Conservation (phyloP, 1,140 invertebrate genomes). For the Lineus longissimus region DNA sequence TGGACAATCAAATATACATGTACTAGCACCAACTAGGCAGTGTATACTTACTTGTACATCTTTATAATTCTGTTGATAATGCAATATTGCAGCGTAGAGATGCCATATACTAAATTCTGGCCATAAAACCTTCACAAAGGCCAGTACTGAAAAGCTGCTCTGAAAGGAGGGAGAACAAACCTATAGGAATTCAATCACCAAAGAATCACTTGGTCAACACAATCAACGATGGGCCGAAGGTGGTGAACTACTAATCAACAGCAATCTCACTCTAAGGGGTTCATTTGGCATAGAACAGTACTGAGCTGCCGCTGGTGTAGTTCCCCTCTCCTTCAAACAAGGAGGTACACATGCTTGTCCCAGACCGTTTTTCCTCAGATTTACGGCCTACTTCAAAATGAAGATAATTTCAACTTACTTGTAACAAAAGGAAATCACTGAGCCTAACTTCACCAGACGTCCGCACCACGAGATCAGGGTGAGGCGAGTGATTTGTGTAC, state of each 20-base stretch:
- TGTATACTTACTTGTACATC: conserved; percentile 37
- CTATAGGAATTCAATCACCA: too few species aligned
- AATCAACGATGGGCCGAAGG: too few species aligned
- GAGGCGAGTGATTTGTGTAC: conserved; percentile 69
- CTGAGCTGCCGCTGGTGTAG: too few species aligned
- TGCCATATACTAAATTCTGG: conserved; percentile 92
- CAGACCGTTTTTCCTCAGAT: background rate
- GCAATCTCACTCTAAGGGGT: too few species aligned
- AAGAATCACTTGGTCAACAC: too few species aligned
- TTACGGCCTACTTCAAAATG: background rate
- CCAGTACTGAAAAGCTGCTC: conserved; percentile 46
- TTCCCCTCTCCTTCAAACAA: too few species aligned
- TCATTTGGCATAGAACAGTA: too few species aligned
- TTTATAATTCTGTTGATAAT: conserved; percentile 67
- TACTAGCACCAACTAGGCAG: too few species aligned
- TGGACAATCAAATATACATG: too few species aligned
- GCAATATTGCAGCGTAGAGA: conserved; percentile 76
- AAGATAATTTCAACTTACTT: conserved; percentile 62
- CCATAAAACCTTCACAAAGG: conserved; percentile 71
- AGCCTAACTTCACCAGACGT: conserved; percentile 94
- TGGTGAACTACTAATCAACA: too few species aligned
- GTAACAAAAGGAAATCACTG: conserved; percentile 96
- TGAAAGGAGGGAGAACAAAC: conserved; percentile 32
- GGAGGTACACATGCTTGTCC: too few species aligned
- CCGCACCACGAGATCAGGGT: conserved; percentile 85